phyloP scores from a whole-genome alignment of 2,888 invertebrate species.

The Hirtodrosophila confusa region DNA sequence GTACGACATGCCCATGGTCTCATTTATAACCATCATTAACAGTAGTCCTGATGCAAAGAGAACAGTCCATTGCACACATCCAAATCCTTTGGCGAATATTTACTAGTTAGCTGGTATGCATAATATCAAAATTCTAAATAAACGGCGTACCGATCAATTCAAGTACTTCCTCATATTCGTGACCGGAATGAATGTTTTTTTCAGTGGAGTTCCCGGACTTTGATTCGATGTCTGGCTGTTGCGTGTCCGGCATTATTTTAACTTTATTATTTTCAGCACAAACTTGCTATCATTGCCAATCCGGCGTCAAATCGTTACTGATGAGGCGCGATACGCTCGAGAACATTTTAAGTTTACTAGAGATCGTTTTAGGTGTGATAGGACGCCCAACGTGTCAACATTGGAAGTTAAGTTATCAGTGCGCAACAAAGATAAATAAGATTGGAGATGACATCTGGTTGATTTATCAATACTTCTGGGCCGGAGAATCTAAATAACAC shows the following conservation, averaged over 20 bases:
- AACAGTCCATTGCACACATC: constrained; percentile 87
- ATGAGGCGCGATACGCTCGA: constrained; percentile 12
- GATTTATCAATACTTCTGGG: constrained; percentile 54
- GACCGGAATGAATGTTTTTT: constrained; percentile 18
- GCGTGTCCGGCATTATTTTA: constrained; percentile 25
- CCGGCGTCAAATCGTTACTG: constrained; percentile 49
- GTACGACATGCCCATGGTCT: constrained; percentile 88
- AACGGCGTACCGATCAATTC: constrained; percentile 65
- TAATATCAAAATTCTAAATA: background rate
- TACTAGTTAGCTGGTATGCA: background rate
- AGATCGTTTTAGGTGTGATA: constrained; percentile 23
- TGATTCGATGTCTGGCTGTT: constrained; percentile 40
- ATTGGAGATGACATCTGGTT: constrained; percentile 47
- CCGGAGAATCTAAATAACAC: constrained; percentile 22
- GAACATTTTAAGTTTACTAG: constrained; percentile 39
- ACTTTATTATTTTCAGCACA: background rate
- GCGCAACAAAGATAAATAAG: constrained; percentile 61
- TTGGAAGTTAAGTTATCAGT: constrained; percentile 51
- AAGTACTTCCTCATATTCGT: constrained; percentile 76
- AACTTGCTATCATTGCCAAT: constrained; percentile 29
- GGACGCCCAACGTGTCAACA: constrained; percentile 15
- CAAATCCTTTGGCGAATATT: constrained; percentile 85
- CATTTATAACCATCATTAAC: constrained; percentile 89
- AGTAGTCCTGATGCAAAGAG: constrained; percentile 87
- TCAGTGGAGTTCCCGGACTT: constrained; percentile 14